Conservation (phyloP, 2,113 vertebrate species). For the Rallus limicola region DNA sequence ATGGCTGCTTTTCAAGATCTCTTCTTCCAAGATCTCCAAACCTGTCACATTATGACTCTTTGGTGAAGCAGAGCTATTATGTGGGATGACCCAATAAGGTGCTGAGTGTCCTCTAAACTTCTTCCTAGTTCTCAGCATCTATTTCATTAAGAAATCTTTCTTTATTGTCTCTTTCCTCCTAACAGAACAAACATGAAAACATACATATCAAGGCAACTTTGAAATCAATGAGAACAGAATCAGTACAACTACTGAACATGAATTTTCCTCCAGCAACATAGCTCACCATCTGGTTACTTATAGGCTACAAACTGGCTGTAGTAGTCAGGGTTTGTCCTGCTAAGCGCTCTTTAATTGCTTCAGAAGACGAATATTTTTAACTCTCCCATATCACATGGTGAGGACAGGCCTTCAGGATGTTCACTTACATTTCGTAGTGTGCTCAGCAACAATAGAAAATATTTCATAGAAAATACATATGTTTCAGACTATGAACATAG, state of each 20-base stretch:
- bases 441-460: background rate
- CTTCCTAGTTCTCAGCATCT: background rate
- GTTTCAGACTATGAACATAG: background rate
- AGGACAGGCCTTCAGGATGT: background rate
- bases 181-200: background rate
- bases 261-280: background rate
- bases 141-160: background rate
- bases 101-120: constrained; percentile 6
- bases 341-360: background rate
- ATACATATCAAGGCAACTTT: background rate
- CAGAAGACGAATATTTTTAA: background rate
- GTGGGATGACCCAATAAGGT: background rate
- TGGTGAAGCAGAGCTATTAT: background rate
- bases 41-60: background rate
- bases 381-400: background rate
- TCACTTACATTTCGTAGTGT: background rate
- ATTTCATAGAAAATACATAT: background rate
- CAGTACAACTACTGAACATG: background rate
- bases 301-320: background rate
- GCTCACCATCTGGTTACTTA: background rate
- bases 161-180: background rate
- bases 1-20: background rate
- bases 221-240: background rate
- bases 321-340: background rate
- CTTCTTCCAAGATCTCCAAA: background rate